Base-by-base conservation (phyloP, 1,140 invertebrate species). In the Philaenus spumarius region DNA sequence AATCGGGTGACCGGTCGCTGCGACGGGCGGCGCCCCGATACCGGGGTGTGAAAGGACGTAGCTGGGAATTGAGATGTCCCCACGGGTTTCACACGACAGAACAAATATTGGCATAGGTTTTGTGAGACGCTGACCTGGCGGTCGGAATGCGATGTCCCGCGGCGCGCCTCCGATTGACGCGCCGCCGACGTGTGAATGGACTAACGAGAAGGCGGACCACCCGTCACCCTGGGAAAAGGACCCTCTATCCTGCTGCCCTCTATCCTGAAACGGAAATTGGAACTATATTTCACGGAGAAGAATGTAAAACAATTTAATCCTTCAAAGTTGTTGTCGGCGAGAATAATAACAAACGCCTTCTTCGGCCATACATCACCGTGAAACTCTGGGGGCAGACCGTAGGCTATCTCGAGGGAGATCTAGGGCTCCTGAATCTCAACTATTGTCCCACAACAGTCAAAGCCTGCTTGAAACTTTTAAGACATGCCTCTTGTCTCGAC, bases 161-260 rank as follows among this genome's bases (percentile, higher is more conserved):
- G n/a, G 26, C 26, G 26, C 26, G 26, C 12, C 50, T 2, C 50
- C 26, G 50, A 15, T 17, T 34, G 26, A 34, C 17, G 11, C 6
- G 22, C 14, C 15, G 34, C 12, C 15, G 20, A 22, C 55, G 37
- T 37, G 30, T 26, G 26, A 47, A 65, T 69, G 71, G 70, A 68
- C 30, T 35, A 35, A 22, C 26, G 26, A 30, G 26, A 9, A 30
- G 26, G 26, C 26, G 26, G 26, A 30, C 26, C 26, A 30, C 26
- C 26, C 26, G 26, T 9, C 26, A 4, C 26, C 26, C 26, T 30
- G 26, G 26, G 26, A 30, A 30, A 3, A 30, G n/a, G 9, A 30
- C 26, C 26, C 26, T 30, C 26, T 30, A 30, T 30, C 26, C 26
- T 30, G 26, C 26, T 30, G 26, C 26, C 26, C 26, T 30, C 26